Base-by-base conservation (phyloP, 1,140 invertebrate species). In the Antheraea mylitta region DNA sequence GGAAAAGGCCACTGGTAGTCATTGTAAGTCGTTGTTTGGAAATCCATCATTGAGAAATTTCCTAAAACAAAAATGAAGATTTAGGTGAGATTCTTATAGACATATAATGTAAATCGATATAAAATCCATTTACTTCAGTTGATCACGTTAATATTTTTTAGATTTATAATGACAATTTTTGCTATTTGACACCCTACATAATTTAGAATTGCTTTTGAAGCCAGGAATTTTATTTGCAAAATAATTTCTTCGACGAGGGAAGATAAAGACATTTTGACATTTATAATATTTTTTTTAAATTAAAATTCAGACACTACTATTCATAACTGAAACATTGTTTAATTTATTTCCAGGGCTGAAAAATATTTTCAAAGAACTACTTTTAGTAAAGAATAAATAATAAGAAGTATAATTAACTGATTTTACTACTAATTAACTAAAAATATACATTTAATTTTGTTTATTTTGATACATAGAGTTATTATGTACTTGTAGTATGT, bases 1-100 rank as follows among this genome's bases (percentile, higher is more conserved):
- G 91, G 81, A 82, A 93, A 93, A 0, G 94, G 94, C 93, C 94
- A 95, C 75, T 87, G 88, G 72, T 89, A 94, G 69, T 94, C 93
- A 64, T 86, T 86, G 37, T 89, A 91, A 59, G 80, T 88, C 16
- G 82, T 87, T 9, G 92, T 92, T 18, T 82, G 76, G 72, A 94
- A 94, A 82, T 87, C 89, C 81, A 90, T 92, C 70, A 71, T 80
- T 42, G 64, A 22, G 42, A 53, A 42, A 3, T 22, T 71, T 16
- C 60, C 73, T 78, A 61, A 78, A 78, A 62, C 58, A 61, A 71
- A 18, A 22, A 75, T 30, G 4, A 30, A 2, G 22, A 42, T 42
- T 42, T 42, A 42, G 7, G 38, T 8, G 7, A 7, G 7, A 10
- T 42, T 42, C 7, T 7, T 42, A 42, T 42, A 7, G 38, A 42